These are phyloP conservation scores for Pimephales promelas DNA, from an alignment of 2,113 vertebrate genomes.

Conservation along the genomic window DNA sequence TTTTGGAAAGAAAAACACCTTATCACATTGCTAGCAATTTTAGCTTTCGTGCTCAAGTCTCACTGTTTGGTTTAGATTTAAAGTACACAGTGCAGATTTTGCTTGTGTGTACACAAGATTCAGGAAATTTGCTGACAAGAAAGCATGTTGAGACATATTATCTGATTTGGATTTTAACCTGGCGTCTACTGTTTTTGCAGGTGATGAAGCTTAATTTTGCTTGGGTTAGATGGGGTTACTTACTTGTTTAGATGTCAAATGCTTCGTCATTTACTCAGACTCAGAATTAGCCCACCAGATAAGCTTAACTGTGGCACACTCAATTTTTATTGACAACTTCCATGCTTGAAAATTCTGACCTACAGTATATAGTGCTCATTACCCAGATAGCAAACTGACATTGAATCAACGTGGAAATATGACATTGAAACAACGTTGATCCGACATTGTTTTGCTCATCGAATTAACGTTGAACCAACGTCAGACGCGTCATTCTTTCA, in stretches of 20 bases:
- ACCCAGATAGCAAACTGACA: no score
- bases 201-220: neutral
- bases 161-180: neutral
- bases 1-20: neutral
- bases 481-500: no score
- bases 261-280: neutral
- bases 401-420: no score
- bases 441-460: no score
- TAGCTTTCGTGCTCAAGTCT: neutral
- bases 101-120: neutral
- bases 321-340: neutral
- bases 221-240: neutral
- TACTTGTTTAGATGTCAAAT: neutral
- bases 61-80: no score
- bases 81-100: no score
- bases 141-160: neutral
- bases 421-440: no score
- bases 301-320: neutral
- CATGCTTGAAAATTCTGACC: neutral
- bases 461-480: no score
- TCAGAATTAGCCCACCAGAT: neutral
- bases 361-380: neutral
- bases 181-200: neutral
- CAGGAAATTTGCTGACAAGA: neutral
- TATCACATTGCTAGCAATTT: neutral